These are phyloP conservation scores for Acanthococcus lagerstroemiae DNA, from an alignment of 2,888 invertebrate genomes.

Conservation along the genomic window DNA sequence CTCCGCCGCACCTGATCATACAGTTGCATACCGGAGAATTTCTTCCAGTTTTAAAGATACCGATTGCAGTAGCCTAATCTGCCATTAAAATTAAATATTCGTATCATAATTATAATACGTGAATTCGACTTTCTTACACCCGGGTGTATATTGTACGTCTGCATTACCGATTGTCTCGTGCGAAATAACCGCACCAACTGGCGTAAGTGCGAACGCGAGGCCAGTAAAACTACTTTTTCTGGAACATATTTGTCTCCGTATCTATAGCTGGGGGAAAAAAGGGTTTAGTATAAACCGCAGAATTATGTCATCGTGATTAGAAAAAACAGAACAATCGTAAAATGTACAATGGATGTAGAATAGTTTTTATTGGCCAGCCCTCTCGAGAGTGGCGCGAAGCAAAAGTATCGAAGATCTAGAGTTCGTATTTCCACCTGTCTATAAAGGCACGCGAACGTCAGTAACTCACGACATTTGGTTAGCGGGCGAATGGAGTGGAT, in stretches of 20 bases:
- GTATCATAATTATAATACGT: no score
- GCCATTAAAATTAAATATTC: no score
- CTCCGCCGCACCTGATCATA: no score
- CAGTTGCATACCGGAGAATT: no score
- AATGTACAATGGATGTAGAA: not conserved
- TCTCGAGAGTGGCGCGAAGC: not conserved
- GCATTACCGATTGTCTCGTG: not conserved
- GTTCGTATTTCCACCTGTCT: slow-evolving; percentile 29
- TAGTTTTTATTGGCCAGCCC: slow-evolving; percentile 1
- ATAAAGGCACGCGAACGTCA: slow-evolving; percentile 29
- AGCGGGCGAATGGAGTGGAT: slow-evolving; percentile 6
- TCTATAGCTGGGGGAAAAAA: not conserved
- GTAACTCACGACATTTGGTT: slow-evolving; percentile 32
- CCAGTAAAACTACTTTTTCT: no score
- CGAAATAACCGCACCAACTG: not conserved
- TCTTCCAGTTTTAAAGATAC: no score
- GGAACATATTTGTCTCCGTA: not conserved
- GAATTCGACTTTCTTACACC: no score
- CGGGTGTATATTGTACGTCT: no score
- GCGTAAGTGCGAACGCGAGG: not conserved
- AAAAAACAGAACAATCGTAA: not conserved
- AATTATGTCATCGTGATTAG: not conserved
- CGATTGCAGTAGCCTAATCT: no score
- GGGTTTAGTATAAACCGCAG: not conserved
- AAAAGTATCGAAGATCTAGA: slow-evolving; percentile 3